Evolutionary conservation across 2,888 invertebrate species (phyloP), one percentile per base, ranked within the genome.

Genomic region (Orthosia gothica): DNA sequence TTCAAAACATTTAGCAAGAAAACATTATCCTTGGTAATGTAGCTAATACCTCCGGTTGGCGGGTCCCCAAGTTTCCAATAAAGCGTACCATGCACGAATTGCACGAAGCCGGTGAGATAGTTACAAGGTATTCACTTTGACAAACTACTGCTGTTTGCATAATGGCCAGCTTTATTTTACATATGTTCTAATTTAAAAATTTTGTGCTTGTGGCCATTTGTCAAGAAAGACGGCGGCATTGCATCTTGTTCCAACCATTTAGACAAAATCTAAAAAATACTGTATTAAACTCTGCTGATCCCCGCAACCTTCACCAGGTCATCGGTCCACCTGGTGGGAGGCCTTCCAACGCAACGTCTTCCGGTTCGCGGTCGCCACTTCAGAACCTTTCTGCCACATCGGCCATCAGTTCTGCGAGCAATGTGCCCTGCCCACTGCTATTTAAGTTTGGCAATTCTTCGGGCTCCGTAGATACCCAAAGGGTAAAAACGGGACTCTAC

Each of bases 41-140:
- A 66, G 58, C 47, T 74, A 52, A 62, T 20, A 18, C 16, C 61
- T 63, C 70, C 71, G 76, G 74, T 81, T 85, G 85, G 85, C 85
- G 55, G 12, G 61, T 23, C 59, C 71, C 83, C 85, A 85, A 85
- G 76, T 76, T 57, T 63, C 50, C 32, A 45, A 80, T 72, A 80
- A 70, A 77, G 70, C 57, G 47, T 40, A 40, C 9, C 40, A 68
- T 47, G 52, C 40, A 40, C 40, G 54, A 67, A 77, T 57, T 62
- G 32, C 78, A 67, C 58, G 69, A 20, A 32, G 59, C 52, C 64
- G 71, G 73, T 71, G 67, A 69, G 55, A 52, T 61, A 70, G 54
- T 70, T 62, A 74, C 61, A 62, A 62, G 66, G 67, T 66, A 67
- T 70, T 67, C 70, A 26, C 47, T 74, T 63, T 76, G 76, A 80